Conservation (phyloP, 2,113 vertebrate species). For the Microcebus griseorufus region DNA sequence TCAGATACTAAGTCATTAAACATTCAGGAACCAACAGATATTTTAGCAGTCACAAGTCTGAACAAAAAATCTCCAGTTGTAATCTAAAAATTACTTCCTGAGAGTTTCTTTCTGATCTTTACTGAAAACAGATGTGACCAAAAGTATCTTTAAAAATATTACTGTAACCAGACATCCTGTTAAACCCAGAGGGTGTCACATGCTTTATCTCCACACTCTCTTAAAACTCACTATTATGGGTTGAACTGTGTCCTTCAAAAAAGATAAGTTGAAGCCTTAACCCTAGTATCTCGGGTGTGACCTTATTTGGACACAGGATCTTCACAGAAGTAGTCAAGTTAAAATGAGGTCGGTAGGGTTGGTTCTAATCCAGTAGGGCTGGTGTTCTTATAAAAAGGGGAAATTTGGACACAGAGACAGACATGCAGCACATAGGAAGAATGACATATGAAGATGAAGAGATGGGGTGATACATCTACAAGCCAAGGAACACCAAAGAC, state of each 20-base stretch:
- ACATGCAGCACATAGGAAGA: background rate
- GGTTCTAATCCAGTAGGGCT: background rate
- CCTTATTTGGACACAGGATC: background rate
- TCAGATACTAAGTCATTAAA: slow-evolving; percentile 21
- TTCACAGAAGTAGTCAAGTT: background rate
- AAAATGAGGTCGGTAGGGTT: background rate
- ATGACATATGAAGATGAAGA: background rate
- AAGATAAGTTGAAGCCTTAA: background rate
- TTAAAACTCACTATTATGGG: background rate
- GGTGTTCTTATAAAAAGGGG: background rate
- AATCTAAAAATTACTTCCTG: slow-evolving; percentile 51
- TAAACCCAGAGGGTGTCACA: background rate
- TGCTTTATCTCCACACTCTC: background rate
- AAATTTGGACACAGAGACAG: background rate
- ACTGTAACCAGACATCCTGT: background rate
- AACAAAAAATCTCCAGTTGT: slow-evolving; percentile 40
- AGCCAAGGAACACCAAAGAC: background rate
- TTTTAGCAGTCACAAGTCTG: background rate
- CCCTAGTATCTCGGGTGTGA: background rate
- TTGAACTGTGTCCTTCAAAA: background rate
- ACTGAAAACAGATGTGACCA: background rate
- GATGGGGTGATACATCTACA: background rate
- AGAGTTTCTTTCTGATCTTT: slow-evolving; percentile 12
- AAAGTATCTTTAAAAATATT: slow-evolving; percentile 10
- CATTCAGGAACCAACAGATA: slow-evolving; percentile 29